Conservation (phyloP, 2,888 invertebrate species). For the Coronaproctus castanopsis region DNA sequence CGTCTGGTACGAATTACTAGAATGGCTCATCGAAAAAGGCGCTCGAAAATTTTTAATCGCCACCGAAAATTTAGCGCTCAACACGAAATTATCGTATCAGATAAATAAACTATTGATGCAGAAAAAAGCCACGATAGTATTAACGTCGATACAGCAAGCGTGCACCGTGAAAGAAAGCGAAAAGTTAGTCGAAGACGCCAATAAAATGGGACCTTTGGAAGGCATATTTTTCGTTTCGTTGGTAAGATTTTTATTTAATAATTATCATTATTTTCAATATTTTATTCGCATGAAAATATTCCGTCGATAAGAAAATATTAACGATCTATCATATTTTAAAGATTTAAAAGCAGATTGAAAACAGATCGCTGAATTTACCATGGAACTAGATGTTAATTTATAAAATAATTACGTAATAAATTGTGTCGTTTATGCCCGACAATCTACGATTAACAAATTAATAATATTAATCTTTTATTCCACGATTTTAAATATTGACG, state of each 20-base stretch:
- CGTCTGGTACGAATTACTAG: constrained; percentile 9
- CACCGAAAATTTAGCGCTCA: not conserved
- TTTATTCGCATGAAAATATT: no score
- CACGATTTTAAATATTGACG: no score
- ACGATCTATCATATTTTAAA: no score
- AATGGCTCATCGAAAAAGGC: constrained; percentile 14
- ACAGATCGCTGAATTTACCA: no score
- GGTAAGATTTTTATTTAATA: not conserved
- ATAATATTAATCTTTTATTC: no score
- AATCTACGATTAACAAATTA: no score
- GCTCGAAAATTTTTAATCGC: constrained; percentile 12
- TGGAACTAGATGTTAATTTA: no score
- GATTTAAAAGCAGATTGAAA: no score
- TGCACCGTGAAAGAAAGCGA: not conserved
- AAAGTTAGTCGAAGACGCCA: not conserved
- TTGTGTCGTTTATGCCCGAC: no score
- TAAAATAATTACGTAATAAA: no score
- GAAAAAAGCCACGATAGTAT: not conserved
- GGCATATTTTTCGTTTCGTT: constrained; percentile 2
- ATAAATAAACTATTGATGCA: constrained; percentile 10
- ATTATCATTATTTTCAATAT: no score
- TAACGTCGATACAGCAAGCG: not conserved
- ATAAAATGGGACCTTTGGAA: constrained; percentile 5
- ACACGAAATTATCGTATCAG: constrained; percentile 4
- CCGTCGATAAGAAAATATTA: no score